Percentiles rank a stretch among this genome's conserved stretches.
phyloP scores from a whole-genome alignment of 2,797 vertebrate genomes.

The Hemibagrus guttatus region DNA sequence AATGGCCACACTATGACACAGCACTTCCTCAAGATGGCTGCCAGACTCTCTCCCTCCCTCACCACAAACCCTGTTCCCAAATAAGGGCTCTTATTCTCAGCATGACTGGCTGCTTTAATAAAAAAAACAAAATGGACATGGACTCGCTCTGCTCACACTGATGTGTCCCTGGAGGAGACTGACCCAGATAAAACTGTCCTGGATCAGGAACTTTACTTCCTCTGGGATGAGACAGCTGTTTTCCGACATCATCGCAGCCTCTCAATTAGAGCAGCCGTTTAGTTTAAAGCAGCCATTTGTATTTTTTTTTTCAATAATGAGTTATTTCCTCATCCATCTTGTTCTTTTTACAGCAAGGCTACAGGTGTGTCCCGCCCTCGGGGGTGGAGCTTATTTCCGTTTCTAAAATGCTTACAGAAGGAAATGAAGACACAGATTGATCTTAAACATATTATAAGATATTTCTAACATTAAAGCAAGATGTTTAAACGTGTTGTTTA shows the following conservation, averaged over 20 bases:
- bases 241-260: neutral
- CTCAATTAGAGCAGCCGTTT: too few relatives aligned
- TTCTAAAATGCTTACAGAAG: neutral
- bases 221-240: constrained; percentile 27
- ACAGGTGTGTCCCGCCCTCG: neutral
- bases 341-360: neutral
- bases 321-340: neutral
- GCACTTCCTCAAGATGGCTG: constrained; percentile 53
- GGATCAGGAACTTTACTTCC: neutral
- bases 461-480: neutral
- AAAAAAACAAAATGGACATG: neutral
- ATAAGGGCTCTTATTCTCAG: neutral
- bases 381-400: neutral
- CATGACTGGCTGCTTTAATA: neutral
- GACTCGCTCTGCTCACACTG: neutral
- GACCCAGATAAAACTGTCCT: constrained; percentile 40
- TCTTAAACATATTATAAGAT: neutral
- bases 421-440: neutral
- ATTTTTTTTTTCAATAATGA: neutral
- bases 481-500: too few relatives aligned
- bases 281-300: neutral
- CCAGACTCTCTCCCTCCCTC: neutral
- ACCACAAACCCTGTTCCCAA: neutral
- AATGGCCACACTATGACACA: constrained; percentile 49
- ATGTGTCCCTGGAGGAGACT: neutral